These are phyloP conservation scores for Megaceryle maxima DNA, from an alignment of 2,113 vertebrate genomes.

Conservation along the genomic window DNA sequence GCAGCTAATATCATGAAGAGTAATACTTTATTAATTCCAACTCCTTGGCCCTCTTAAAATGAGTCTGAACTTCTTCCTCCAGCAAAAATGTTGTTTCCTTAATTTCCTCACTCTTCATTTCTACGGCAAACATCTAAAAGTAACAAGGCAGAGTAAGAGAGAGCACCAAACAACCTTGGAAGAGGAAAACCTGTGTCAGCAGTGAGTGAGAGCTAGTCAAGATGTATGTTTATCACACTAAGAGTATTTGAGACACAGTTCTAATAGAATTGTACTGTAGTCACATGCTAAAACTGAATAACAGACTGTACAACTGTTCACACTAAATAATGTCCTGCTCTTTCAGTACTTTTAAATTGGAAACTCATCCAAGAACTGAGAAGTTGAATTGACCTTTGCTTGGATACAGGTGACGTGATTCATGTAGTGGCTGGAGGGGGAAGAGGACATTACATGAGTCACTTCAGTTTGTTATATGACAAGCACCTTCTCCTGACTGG, in stretches of 20 bases:
- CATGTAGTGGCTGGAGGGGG: background rate
- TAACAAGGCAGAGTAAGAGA: background rate
- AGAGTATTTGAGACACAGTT: background rate
- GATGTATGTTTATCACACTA: background rate
- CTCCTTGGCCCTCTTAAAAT: background rate
- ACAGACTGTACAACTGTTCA: background rate
- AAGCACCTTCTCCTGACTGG: background rate
- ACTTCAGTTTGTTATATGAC: background rate
- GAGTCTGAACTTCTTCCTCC: background rate
- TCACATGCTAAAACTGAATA: background rate
- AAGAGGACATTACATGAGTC: slow-evolving; percentile 6
- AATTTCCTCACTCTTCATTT: background rate
- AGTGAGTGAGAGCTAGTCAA: background rate
- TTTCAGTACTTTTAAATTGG: background rate
- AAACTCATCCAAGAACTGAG: background rate
- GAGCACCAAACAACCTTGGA: background rate
- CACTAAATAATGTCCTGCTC: background rate
- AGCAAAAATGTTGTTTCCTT: background rate
- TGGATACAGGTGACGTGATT: slow-evolving; percentile 23
- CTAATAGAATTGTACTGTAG: background rate
- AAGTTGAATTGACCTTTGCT: background rate
- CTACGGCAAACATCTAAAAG: background rate
- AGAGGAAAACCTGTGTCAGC: background rate
- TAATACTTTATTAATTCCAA: background rate
- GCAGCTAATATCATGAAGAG: background rate